A percentile compares a stretch with the other conserved stretches of the same genome.
These are phyloP conservation scores for Allobates femoralis DNA, from an alignment of 2,797 vertebrate species.

Conservation along the genomic window DNA sequence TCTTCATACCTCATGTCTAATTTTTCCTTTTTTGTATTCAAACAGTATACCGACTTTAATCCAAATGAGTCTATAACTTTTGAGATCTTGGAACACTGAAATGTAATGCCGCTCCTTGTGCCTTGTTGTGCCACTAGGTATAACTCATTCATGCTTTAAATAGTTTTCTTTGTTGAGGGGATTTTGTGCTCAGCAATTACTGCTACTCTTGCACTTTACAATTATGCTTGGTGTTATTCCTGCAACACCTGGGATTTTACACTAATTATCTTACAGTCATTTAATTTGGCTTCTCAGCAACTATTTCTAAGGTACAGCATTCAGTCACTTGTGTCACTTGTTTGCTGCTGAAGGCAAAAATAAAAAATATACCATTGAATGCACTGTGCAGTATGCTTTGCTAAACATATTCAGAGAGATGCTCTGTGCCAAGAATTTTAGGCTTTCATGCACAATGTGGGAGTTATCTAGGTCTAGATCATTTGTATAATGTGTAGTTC, in stretches of 20 bases:
- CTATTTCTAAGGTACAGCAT: constrained; percentile 64
- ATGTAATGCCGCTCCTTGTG: constrained; percentile 27
- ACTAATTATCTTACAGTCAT: constrained; percentile 66
- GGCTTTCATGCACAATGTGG: neutral
- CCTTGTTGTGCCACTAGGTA: constrained; percentile 47
- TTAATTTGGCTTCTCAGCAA: constrained; percentile 63
- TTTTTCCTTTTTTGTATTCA: neutral
- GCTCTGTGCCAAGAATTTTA: constrained; percentile 30
- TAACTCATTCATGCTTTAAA: constrained; percentile 62
- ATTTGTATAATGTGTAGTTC: neutral
- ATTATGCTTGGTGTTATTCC: constrained; percentile 63
- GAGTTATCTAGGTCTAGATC: constrained; percentile 17
- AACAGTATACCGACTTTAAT: neutral
- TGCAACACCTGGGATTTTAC: constrained; percentile 64
- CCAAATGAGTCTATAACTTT: neutral
- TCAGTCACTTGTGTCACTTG: constrained; percentile 61
- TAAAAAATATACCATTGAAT: constrained; percentile 39
- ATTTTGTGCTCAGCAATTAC: constrained; percentile 60
- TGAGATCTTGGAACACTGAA: neutral
- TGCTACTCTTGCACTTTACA: constrained; percentile 51
- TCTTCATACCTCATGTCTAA: neutral
- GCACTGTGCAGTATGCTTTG: constrained; percentile 50
- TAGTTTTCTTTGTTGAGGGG: constrained; percentile 61
- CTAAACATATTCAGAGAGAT: constrained; percentile 49
- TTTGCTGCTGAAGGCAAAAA: constrained; percentile 60